Evolutionary conservation across 2,113 vertebrate genomes (phyloP).

Genomic region (Dolichallabes microphthalmus): DNA sequence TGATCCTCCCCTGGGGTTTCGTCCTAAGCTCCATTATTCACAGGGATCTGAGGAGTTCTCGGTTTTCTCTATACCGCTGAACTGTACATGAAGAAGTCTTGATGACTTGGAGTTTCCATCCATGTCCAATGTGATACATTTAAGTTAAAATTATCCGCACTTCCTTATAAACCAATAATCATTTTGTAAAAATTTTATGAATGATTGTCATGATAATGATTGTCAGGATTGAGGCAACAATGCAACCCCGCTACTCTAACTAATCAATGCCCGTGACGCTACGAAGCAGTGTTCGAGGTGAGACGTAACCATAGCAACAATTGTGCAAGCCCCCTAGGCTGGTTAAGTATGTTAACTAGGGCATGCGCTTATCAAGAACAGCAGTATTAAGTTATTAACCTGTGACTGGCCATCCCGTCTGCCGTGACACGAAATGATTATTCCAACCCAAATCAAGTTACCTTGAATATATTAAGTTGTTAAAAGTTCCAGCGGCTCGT

Average conservation of each 20-base stretch:
- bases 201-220: not conserved
- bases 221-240: not conserved
- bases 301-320: not conserved
- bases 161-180: not conserved
- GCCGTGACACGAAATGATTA: not conserved
- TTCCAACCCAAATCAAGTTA: not conserved
- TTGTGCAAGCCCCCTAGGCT: not conserved
- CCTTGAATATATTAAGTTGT: not conserved
- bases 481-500: slow-evolving; percentile 41
- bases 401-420: not conserved
- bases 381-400: not conserved
- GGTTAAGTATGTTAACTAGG: not conserved
- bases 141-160: not conserved
- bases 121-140: too few relatives aligned
- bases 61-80: not conserved
- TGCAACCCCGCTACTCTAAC: not conserved
- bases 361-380: too few relatives aligned
- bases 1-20: not conserved
- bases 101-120: not conserved
- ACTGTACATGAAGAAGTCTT: not conserved
- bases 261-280: not conserved
- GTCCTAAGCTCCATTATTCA: not conserved
- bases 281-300: not conserved
- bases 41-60: slow-evolving; percentile 13
- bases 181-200: not conserved